Evolutionary conservation across 2,797 vertebrate species (phyloP).

Genomic region (Sebastiscus tertius): DNA sequence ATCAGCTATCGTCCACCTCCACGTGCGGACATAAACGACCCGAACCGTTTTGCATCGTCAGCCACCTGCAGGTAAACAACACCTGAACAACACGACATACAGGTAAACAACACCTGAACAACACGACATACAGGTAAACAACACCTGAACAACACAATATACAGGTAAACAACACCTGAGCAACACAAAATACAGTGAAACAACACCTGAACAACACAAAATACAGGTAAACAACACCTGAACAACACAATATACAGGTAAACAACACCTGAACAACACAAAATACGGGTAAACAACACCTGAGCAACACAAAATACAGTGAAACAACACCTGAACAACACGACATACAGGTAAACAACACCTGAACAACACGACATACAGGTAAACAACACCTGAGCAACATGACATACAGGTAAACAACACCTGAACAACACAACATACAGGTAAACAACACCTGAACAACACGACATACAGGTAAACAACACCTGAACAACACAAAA

Average conservation of each 20-base stretch:
- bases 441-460: no score
- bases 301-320: no score
- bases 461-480: no score
- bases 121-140: neutral
- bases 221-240: neutral
- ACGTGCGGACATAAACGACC: conserved; percentile 89
- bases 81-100: conserved; percentile 27
- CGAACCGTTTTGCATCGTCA: conserved; percentile 96
- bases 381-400: no score
- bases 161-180: neutral
- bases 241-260: neutral
- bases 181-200: neutral
- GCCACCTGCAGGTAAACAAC: conserved; percentile 92
- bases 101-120: conserved; percentile 78
- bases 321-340: no score
- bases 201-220: neutral
- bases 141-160: neutral
- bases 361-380: no score
- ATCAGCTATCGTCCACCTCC: conserved; percentile 89
- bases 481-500: no score
- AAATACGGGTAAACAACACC: neutral
- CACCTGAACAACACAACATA: no score
- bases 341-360: no score
- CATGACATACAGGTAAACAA: no score
- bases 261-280: neutral